Base-by-base conservation (phyloP, 2,113 vertebrate species). In the Falco punctatus region DNA sequence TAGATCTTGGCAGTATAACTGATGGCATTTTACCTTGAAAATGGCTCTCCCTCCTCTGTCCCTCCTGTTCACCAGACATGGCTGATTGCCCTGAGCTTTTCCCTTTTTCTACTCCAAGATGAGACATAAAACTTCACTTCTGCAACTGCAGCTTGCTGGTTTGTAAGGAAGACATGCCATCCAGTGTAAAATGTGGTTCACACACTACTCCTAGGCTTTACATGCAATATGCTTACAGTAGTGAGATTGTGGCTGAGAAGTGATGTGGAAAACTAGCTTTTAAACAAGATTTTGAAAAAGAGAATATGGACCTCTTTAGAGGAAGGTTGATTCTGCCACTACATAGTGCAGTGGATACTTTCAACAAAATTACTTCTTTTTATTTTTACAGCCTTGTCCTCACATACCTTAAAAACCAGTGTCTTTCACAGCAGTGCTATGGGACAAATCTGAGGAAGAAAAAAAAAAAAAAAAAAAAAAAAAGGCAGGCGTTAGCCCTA, bases 331-430 rank as follows among this genome's bases (percentile, higher is more conserved):
- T 92, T 95, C 65, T 86, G 30, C 62, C 70, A 54, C 88, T 89
- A 35, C 1, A 2, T 58, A 86, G 44, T 40, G 38, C 57, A 93
- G 79, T 64, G 44, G 80, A 81, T 79, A 88, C 51, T 94, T 91
- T 67, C 86, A 95, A 91, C 66, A 95, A 85, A 91, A 92, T 59
- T 79, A 61, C 27, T 86, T 82, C 15, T 89, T 62, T 89, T 94
- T 94, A 84, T 91, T 94, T 95, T 92, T 69, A 87, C 49, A 94
- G 57, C 19, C 17, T 94, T 95, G 64, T 74, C 77, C 44, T 92
- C 59, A 78, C 52, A 89, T 67, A 73, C 83, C 92, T 65, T 89
- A 62, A 89, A 93, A 86, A 59, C 0, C 21, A 92, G 32, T 55
- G 49, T 44, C 48, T 70, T 65, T 89, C 77, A 88, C 52, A 65